Conservation (phyloP, 2,113 vertebrate species). For the Podarcis cretensis region DNA sequence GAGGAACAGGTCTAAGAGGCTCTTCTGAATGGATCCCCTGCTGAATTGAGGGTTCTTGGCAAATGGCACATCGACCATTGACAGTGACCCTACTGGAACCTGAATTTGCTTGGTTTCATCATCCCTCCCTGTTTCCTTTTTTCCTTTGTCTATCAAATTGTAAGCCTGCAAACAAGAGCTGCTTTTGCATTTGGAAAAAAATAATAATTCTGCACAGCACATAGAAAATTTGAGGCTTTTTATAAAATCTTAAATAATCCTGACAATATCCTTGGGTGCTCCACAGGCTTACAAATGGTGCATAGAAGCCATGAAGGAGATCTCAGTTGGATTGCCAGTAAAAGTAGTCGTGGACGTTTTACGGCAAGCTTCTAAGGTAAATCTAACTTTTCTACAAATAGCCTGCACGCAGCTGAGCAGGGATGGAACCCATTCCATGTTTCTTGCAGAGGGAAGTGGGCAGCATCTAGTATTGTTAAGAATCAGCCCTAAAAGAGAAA, state of each 20-base stretch:
- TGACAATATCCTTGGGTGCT: neutral
- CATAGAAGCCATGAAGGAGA: conserved; percentile 98
- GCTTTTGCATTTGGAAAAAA: neutral
- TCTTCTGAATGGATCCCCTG: no score
- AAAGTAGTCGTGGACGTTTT: conserved; percentile 98
- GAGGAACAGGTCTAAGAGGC: no score
- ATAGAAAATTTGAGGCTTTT: neutral
- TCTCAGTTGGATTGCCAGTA: conserved; percentile 91
- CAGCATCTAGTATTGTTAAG: no score
- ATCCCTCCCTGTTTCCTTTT: neutral
- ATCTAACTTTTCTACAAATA: neutral
- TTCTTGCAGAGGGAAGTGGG: neutral
- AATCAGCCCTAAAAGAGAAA: neutral
- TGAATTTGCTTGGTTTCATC: neutral
- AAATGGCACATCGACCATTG: no score
- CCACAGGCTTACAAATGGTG: conserved; percentile 97
- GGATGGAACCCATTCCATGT: neutral
- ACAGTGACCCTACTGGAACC: neutral
- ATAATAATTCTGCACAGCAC: neutral
- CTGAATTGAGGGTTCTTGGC: no score
- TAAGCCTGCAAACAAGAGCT: neutral
- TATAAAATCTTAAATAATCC: neutral
- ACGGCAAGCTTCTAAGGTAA: conserved; percentile 97
- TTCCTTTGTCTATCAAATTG: neutral
- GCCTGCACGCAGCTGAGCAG: neutral